Evolutionary conservation across 2,797 vertebrate genomes (phyloP).

Genomic region (Coregonus ussuriensis): DNA sequence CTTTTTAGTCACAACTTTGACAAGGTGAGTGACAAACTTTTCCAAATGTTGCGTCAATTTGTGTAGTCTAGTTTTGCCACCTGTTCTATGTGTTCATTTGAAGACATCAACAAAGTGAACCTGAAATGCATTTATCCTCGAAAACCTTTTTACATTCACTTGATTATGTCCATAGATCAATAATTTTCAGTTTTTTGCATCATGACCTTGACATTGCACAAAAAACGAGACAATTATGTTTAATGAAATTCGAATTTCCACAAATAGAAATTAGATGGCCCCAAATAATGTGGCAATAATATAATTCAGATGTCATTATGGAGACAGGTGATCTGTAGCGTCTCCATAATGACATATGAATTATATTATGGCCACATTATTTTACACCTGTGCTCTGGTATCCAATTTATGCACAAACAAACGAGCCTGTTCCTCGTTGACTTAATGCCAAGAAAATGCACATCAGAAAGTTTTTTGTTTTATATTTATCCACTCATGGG

Average conservation of each 20-base stretch:
- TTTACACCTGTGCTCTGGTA: neutral
- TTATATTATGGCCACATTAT: neutral
- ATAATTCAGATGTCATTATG: no score
- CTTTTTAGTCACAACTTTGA: constrained; percentile 39
- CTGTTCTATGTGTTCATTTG: neutral
- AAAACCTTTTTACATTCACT: neutral
- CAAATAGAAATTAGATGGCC: no score
- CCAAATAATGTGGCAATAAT: no score
- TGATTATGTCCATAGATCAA: neutral
- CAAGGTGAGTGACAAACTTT: constrained; percentile 51
- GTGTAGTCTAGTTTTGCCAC: constrained; percentile 1
- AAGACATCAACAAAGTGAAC: neutral
- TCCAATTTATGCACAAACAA: neutral
- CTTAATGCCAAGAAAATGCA: neutral
- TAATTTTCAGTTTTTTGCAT: neutral
- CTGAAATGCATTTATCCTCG: neutral
- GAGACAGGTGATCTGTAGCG: no score
- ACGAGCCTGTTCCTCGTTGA: neutral
- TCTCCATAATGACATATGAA: no score
- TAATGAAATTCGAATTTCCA: neutral
- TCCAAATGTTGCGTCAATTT: neutral
- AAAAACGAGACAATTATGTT: neutral
- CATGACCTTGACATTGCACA: neutral
- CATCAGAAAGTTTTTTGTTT: neutral
- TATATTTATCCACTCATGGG: no score